Conservation (phyloP, 2,888 invertebrate genomes). For the Drosophila niveifrons region DNA sequence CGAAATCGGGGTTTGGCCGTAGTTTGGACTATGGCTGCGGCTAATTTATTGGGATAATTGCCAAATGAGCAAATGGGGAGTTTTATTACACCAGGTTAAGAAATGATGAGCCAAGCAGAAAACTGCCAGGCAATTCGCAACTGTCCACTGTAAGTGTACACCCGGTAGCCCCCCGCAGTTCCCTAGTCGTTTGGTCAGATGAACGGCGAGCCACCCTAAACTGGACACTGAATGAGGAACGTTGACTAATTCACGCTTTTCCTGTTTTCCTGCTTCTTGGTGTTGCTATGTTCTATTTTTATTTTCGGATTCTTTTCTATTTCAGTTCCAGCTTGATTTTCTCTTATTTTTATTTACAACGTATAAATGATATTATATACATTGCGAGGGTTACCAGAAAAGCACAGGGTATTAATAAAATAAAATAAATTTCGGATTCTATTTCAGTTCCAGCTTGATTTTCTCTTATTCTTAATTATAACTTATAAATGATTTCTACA, state of each 20-base stretch:
- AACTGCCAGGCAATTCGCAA: slow-evolving; percentile 41
- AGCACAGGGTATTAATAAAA: slow-evolving; percentile 17
- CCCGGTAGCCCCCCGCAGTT: background rate
- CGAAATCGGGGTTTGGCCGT: background rate
- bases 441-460: slow-evolving; percentile 1
- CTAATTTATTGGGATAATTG: slow-evolving; percentile 85
- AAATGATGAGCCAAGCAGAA: slow-evolving; percentile 81
- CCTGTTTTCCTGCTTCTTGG: background rate
- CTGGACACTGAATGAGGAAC: slow-evolving; percentile 23
- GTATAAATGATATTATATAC: slow-evolving; percentile 83
- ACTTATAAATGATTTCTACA: slow-evolving; percentile 83
- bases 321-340: slow-evolving; percentile 1
- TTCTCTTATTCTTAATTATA: slow-evolving; percentile 81
- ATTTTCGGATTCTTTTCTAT: slow-evolving; percentile 2
- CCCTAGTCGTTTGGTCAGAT: background rate
- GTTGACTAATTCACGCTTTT: slow-evolving; percentile 20
- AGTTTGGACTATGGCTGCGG: slow-evolving; percentile 10
- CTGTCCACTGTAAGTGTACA: slow-evolving; percentile 18
- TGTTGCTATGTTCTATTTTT: slow-evolving; percentile 11
- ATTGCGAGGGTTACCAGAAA: slow-evolving; percentile 14
- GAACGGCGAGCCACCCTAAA: slow-evolving; percentile 13
- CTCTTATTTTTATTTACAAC: slow-evolving; percentile 83
- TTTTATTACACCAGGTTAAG: slow-evolving; percentile 83
- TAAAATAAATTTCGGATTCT: no score
- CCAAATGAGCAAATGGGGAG: slow-evolving; percentile 85